A percentile compares a stretch with the other conserved stretches of the same genome.
Conservation (phyloP, 2,113 vertebrate genomes). For the Falcunculus frontatus region DNA sequence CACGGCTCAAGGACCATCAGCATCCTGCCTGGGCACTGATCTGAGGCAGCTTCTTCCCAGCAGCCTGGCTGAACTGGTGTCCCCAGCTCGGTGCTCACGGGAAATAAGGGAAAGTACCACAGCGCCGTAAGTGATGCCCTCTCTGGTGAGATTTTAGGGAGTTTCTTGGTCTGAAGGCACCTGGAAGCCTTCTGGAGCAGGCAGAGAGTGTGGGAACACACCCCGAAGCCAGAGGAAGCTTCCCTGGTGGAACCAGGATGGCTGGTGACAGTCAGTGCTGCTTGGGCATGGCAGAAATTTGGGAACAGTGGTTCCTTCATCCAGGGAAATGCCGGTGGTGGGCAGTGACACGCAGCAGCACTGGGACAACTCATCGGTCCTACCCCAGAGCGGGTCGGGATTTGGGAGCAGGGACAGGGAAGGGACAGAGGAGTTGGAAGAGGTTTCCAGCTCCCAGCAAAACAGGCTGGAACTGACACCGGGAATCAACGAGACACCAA, state of each 20-base stretch:
- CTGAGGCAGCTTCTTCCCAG: neutral
- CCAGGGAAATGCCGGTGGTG: neutral
- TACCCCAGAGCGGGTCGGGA: neutral
- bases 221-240: neutral
- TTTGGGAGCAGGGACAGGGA: neutral
- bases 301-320: neutral
- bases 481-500: neutral
- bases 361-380: neutral
- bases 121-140: accelerated
- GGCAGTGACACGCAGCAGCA: neutral
- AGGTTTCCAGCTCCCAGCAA: neutral
- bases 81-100: neutral
- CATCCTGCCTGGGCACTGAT: neutral
- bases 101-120: neutral
- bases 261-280: neutral
- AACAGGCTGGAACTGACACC: neutral
- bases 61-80: neutral
- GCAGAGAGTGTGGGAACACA: neutral
- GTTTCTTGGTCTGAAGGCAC: neutral
- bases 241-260: neutral
- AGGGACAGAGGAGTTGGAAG: neutral
- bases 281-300: neutral
- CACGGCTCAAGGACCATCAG: accelerated
- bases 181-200: neutral
- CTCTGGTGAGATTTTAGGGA: neutral